A percentile compares a stretch with the other conserved stretches of the same genome.
These are phyloP conservation scores for Junco hyemalis DNA, from an alignment of 2,113 vertebrate genomes.

Conservation along the genomic window DNA sequence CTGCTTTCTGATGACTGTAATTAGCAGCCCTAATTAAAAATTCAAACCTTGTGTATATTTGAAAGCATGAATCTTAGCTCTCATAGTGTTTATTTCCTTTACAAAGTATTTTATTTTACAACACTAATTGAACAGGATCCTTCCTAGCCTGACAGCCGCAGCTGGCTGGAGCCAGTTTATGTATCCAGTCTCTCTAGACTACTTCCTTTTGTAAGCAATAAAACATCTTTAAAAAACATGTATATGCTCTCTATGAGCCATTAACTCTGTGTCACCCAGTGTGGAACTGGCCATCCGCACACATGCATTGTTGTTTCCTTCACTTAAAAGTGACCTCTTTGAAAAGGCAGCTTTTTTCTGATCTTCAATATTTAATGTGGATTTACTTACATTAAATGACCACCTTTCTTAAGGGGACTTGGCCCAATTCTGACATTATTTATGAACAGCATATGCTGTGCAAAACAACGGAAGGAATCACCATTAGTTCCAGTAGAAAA, in stretches of 20 bases:
- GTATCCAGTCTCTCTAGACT: slow-evolving; percentile 84
- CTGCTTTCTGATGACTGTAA: slow-evolving; percentile 99
- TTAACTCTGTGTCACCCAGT: slow-evolving; percentile 81
- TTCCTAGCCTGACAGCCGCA: slow-evolving; percentile 80
- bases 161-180: slow-evolving; percentile 86
- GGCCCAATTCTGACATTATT: slow-evolving; percentile 81
- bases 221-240: slow-evolving; percentile 88
- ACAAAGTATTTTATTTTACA: slow-evolving; percentile 99
- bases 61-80: slow-evolving; percentile 98
- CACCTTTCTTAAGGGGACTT: slow-evolving; percentile 75
- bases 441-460: slow-evolving; percentile 70
- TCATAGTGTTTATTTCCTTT: slow-evolving; percentile 96
- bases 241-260: slow-evolving; percentile 81
- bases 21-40: slow-evolving; percentile 99
- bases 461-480: slow-evolving; percentile 73
- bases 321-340: slow-evolving; percentile 83
- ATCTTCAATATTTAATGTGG: slow-evolving; percentile 85
- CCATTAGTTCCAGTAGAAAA: slow-evolving; percentile 74
- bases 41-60: slow-evolving; percentile 99
- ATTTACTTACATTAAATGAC: slow-evolving; percentile 85
- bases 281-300: slow-evolving; percentile 66
- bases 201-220: slow-evolving; percentile 83
- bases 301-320: slow-evolving; percentile 69
- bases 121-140: slow-evolving; percentile 88
- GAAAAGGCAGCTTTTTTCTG: slow-evolving; percentile 75